Evolutionary conservation across 2,888 invertebrate species (phyloP).

Genomic region (Drosophila aldrichi): DNA sequence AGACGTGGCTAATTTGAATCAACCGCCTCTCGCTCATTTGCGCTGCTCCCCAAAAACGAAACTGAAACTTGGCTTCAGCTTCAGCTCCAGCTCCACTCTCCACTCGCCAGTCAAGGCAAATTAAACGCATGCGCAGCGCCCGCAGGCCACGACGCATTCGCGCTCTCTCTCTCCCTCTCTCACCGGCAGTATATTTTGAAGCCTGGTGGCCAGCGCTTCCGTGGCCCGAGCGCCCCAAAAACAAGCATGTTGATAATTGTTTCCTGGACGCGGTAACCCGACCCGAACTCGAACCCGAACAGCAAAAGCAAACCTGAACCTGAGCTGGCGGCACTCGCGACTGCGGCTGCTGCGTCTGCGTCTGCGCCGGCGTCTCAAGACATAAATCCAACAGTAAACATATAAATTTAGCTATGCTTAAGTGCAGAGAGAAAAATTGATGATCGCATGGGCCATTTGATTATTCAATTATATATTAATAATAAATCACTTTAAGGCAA

Average conservation of each 20-base stretch:
- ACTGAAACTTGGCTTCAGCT: slow-evolving; percentile 39
- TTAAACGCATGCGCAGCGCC: slow-evolving; percentile 77
- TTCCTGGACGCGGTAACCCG: slow-evolving; percentile 77
- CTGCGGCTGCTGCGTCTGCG: slow-evolving; percentile 21
- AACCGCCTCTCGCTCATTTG: slow-evolving; percentile 81
- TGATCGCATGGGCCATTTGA: slow-evolving; percentile 5
- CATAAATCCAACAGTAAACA: slow-evolving; percentile 78
- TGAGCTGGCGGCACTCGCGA: slow-evolving; percentile 37
- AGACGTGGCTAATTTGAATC: slow-evolving; percentile 82
- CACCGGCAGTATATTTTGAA: slow-evolving; percentile 2
- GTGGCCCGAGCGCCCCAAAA: slow-evolving; percentile 61
- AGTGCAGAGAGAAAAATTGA: slow-evolving; percentile 56
- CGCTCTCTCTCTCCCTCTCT: slow-evolving; percentile 35
- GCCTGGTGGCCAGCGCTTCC: slow-evolving; percentile 70
- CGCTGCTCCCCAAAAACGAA: slow-evolving; percentile 77
- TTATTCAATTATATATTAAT: slow-evolving; percentile 16
- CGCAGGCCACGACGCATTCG: slow-evolving; percentile 55
- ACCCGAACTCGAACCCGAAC: slow-evolving; percentile 33
- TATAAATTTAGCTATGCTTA: slow-evolving; percentile 75
- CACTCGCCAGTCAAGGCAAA: slow-evolving; percentile 41
- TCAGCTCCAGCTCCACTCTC: slow-evolving; percentile 1
- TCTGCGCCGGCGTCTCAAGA: slow-evolving; percentile 71
- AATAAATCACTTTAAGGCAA: slow-evolving; percentile 4
- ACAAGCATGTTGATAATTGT: slow-evolving; percentile 80
- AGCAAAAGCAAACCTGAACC: slow-evolving; percentile 56